Percentiles rank a stretch among this genome's conserved stretches.
Conservation (phyloP, 2,888 invertebrate genomes). For the Pachydiplax longipennis region DNA sequence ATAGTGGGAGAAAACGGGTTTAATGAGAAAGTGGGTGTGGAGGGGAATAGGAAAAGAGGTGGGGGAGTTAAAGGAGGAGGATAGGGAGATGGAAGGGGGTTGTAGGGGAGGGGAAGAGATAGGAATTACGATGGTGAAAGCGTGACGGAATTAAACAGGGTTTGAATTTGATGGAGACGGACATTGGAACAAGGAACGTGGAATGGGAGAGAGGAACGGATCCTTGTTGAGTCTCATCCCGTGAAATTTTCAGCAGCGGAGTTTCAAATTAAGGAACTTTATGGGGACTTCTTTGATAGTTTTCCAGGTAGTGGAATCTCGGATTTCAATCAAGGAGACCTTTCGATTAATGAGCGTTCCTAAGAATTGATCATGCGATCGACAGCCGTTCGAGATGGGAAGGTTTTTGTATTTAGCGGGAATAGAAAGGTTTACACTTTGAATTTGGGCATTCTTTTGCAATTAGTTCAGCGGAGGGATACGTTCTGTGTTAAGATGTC, state of each 20-base stretch:
- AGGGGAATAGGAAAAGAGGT: not conserved
- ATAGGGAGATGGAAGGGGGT: not conserved
- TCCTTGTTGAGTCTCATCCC: not conserved
- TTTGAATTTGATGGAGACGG: not conserved
- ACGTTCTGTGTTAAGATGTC: too few species aligned
- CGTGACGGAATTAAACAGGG: not conserved
- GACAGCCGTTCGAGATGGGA: not conserved
- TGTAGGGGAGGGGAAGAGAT: not conserved
- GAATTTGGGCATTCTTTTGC: too few species aligned
- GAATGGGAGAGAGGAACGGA: not conserved
- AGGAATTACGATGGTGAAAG: not conserved
- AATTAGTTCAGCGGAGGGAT: too few species aligned
- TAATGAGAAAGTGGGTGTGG: not conserved
- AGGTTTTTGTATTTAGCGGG: too few species aligned
- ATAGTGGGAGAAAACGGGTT: not conserved
- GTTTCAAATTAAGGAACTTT: not conserved
- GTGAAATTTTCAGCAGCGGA: not conserved
- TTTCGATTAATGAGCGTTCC: not conserved
- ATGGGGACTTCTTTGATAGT: not conserved
- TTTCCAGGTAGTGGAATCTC: not conserved
- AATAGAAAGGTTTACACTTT: too few species aligned
- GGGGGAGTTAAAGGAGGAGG: not conserved
- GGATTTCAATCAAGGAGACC: not conserved
- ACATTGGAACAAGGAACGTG: not conserved
- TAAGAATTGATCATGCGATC: not conserved